A percentile compares a stretch with the other conserved stretches of the same genome.
Evolutionary conservation across 2,797 vertebrate genomes (phyloP).

Genomic region (Triplophysa bombifrons): DNA sequence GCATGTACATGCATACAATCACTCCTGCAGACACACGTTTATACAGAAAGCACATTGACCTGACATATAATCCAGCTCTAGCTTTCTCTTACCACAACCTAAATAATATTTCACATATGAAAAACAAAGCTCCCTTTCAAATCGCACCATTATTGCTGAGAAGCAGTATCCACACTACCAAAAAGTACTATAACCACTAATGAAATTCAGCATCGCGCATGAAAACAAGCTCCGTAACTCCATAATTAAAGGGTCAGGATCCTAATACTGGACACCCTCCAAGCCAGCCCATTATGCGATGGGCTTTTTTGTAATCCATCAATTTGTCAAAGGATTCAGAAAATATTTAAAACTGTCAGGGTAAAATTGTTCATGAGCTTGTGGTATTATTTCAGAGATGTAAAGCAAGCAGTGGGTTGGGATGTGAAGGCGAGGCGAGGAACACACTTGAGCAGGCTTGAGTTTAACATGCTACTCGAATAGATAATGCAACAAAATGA

Average conservation of each 20-base stretch:
- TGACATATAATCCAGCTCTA: neutral
- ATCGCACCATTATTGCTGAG: conserved; percentile 11
- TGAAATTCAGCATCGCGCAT: conserved; percentile 78
- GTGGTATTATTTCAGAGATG: conserved; percentile 42
- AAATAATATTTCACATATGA: conserved; percentile 6
- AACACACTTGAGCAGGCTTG: neutral
- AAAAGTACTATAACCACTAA: conserved; percentile 60
- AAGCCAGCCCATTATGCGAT: conserved; percentile 63
- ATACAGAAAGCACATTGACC: conserved; percentile 33
- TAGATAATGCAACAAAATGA: conserved; percentile 38
- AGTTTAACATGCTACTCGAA: conserved; percentile 30
- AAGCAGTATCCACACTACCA: neutral
- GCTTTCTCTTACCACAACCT: neutral
- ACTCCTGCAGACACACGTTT: conserved; percentile 8
- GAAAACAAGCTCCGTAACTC: conserved; percentile 71
- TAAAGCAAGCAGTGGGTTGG: conserved; percentile 38
- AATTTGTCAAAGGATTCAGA: conserved; percentile 66
- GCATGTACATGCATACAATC: neutral
- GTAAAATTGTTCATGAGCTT: conserved; percentile 64
- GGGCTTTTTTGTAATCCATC: conserved; percentile 68
- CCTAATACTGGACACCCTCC: conserved; percentile 71
- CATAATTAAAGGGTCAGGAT: conserved; percentile 75
- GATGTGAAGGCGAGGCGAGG: conserved; percentile 13
- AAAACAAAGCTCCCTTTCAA: conserved; percentile 6
- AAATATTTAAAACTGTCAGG: conserved; percentile 70